A percentile compares a stretch with the other conserved stretches of the same genome.
Conservation (phyloP, 2,888 invertebrate genomes). For the Metacarcinus magister region DNA sequence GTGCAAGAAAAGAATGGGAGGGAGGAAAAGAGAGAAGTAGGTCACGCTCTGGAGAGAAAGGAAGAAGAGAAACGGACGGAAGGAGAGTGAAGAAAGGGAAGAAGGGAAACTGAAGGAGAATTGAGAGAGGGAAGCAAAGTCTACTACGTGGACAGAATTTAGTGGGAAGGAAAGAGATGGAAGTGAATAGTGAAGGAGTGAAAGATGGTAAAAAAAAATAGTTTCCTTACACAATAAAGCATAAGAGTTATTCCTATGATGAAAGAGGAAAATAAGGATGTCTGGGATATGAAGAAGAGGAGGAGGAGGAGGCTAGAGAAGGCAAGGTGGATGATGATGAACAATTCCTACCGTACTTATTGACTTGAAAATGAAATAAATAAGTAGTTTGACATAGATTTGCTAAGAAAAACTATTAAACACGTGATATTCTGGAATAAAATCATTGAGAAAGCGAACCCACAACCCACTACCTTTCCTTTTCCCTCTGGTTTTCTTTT, state of each 20-base stretch:
- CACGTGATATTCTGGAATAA: no score
- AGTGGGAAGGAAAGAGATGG: neutral
- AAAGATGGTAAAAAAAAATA: neutral
- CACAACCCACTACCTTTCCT: neutral
- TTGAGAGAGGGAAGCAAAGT: neutral
- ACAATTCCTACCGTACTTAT: no score
- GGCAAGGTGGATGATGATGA: no score
- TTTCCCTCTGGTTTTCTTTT: neutral
- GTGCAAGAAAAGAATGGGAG: neutral
- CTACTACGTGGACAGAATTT: neutral
- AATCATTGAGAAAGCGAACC: no score
- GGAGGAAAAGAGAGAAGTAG: neutral
- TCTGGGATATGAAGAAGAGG: neutral
- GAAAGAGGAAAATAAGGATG: no score
- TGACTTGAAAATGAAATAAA: no score
- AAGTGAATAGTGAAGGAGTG: neutral
- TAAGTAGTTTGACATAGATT: no score
- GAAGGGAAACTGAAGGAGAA: no score
- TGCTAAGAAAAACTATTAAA: neutral
- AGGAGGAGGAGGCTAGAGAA: neutral
- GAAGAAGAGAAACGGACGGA: neutral
- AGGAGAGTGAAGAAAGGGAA: neutral
- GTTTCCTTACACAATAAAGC: neutral
- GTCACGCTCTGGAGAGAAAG: neutral
- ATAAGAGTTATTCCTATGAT: neutral